Base-by-base conservation (phyloP, 1,140 invertebrate genomes). In the Platorchestia sp. region DNA sequence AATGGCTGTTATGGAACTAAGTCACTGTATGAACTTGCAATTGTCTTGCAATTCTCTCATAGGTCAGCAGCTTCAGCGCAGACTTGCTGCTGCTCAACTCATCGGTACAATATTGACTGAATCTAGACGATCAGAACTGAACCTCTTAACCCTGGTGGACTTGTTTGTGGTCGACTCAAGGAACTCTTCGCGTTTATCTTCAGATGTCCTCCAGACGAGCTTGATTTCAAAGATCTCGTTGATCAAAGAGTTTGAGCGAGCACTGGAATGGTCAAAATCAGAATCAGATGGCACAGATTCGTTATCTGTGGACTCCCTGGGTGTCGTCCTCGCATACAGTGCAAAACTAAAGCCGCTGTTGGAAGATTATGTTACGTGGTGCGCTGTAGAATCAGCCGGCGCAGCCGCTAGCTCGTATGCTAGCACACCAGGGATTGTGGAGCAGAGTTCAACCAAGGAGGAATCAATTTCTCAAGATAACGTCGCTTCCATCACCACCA, bases 31-130 rank as follows among this genome's bases (percentile, higher is more conserved):
- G 3, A 93, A 93, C 45, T 16, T 93, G 91, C 91, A n/a, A 40
- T 14, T 44, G 6, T 45, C 91, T 44, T 93, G 91, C 36, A 44
- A 27, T n/a, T 7, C 45, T 47, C 91, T 93, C 45, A 6, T 10
- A 47, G 45, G 91, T 47, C 44, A 10, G 7, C 7, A 40, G 36
- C 91, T 93, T 7, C 5, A 44, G 45, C 5, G 45, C 0, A 44
- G 91, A 44, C 44, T 93, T 10, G 91, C 91, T 45, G 91, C 91
- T 10, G 91, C 91, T 0, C 91, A 93, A 44, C 91, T 93, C 14
- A 93, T 93, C 45, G 91, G 43, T 5, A 93, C 44, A 10, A 93
- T n/a, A 14, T 40, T 93, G 43, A 93, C 91, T 19, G 91, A 93
- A 36, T 93, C 91, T 0, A 40, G 91, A 40, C 91, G 43, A 44